Evolutionary conservation across 2,797 vertebrate species (phyloP), one percentile per base, ranked within the genome.

Genomic region (Hippoglossus hippoglossus): DNA sequence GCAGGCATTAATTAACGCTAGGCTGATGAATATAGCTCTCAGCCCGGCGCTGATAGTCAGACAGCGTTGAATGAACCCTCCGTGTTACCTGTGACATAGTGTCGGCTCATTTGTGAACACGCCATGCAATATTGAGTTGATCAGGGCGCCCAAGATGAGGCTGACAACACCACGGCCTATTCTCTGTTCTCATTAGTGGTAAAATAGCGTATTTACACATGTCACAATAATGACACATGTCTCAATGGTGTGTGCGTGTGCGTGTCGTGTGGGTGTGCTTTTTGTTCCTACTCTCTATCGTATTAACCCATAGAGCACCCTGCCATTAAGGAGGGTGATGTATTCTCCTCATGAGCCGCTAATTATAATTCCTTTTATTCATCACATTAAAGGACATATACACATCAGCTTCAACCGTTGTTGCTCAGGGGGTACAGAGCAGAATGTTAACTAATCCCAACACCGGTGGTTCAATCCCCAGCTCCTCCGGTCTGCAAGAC

Each of bases 1-100:
- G 83, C 77, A 83, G 87, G 75, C 87, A 80, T 91, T 91, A 93
- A 93, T 94, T 92, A 93, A 85, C 65, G 55, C 65, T 78, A 75
- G 71, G 67, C 78, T 91, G 91, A 91, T 87, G 81, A 91, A 92
- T 86, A 69, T 75, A 82, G 82, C 85, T 89, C 85, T 92, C 82
- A 88, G 19, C 78, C 44, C 39, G 7, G 49, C 22, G 56, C 79
- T 83, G 89, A 81, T 87, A 79, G 79, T 77, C 81, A 79, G 73
- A 51, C 79, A 53, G 67, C 28, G 69, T 53, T 75, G 80, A 86
- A 88, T 82, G 82, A 89, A 76, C 76, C 31, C 16, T 71, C 77
- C 53, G 24, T 79, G 78, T 82, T 79, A 63, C 79, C 31, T 78
- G 81, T 80, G 70, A 85, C 84, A 80, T 46, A 34, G 25, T 53